Percentiles rank a stretch among this genome's conserved stretches.
Evolutionary conservation across 2,888 invertebrate species (phyloP).

Genomic region (Dorcus parallelipipedus): DNA sequence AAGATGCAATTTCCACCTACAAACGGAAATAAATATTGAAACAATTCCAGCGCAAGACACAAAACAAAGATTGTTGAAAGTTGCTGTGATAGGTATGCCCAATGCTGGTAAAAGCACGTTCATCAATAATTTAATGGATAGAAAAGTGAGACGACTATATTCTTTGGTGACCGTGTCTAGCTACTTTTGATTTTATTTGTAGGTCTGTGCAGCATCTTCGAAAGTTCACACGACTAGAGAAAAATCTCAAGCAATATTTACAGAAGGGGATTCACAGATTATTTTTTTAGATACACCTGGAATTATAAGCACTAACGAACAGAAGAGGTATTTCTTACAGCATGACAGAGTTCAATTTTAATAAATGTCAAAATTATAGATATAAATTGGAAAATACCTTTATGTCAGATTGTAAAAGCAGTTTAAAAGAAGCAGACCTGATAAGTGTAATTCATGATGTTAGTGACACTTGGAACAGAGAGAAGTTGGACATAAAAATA

Average conservation of each 20-base stretch:
- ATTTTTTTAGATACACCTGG: slow-evolving; percentile 95
- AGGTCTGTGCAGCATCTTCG: slow-evolving; percentile 87
- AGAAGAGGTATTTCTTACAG: slow-evolving; percentile 55
- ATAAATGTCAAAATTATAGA: slow-evolving; percentile 36
- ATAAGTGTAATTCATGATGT: slow-evolving; percentile 86
- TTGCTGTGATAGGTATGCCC: slow-evolving; percentile 88
- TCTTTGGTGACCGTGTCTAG: slow-evolving; percentile 3
- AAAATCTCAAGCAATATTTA: slow-evolving; percentile 69
- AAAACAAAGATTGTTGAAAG: slow-evolving; percentile 55
- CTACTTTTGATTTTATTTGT: slow-evolving; percentile 27
- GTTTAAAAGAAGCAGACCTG: slow-evolving; percentile 70
- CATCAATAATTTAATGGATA: slow-evolving; percentile 78
- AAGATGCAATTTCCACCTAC: background rate
- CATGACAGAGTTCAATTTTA: background rate
- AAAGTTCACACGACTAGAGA: slow-evolving; percentile 89
- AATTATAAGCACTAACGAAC: slow-evolving; percentile 67
- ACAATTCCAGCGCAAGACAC: background rate
- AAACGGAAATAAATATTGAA: background rate
- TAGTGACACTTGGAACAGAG: slow-evolving; percentile 65
- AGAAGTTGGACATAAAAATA: slow-evolving; percentile 66
- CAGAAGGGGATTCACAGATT: slow-evolving; percentile 76
- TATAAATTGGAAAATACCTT: slow-evolving; percentile 59
- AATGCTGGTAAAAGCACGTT: slow-evolving; percentile 96
- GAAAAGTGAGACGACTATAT: slow-evolving; percentile 57
- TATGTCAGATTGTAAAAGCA: slow-evolving; percentile 57